Evolutionary conservation across 2,113 vertebrate genomes (phyloP).

Genomic region (Psettodes erumei): DNA sequence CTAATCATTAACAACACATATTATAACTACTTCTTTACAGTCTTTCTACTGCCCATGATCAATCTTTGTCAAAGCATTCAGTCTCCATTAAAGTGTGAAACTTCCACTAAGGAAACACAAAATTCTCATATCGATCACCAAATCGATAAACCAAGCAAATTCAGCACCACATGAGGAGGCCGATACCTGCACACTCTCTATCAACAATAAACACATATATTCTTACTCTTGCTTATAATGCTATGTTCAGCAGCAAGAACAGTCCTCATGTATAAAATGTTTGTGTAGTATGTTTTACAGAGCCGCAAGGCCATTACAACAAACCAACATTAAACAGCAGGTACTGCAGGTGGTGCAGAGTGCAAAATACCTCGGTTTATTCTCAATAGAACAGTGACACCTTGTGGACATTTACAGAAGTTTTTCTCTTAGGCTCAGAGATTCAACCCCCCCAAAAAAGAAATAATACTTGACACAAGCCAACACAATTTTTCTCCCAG

Average conservation of each 20-base stretch:
- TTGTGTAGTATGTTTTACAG: constrained; percentile 19
- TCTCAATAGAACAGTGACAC: constrained; percentile 50
- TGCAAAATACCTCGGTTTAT: neutral
- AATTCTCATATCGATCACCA: neutral
- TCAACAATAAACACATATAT: no score
- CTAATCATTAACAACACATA: neutral
- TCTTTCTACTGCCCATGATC: neutral
- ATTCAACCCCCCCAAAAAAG: neutral
- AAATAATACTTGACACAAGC: neutral
- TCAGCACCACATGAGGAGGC: neutral
- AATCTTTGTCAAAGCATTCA: neutral
- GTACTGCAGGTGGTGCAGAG: neutral
- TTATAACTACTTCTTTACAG: neutral
- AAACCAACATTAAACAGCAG: neutral
- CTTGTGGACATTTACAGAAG: constrained; percentile 51
- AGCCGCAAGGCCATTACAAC: constrained; percentile 11
- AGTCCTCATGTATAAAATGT: neutral
- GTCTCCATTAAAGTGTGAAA: neutral
- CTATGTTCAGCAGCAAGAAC: neutral
- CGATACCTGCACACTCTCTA: neutral
- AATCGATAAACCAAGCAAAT: neutral
- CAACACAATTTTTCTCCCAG: neutral
- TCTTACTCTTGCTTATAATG: neutral
- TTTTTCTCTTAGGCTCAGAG: neutral
- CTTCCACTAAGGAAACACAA: neutral